Conservation (phyloP, 2,888 invertebrate genomes). For the Melieria omissa region DNA sequence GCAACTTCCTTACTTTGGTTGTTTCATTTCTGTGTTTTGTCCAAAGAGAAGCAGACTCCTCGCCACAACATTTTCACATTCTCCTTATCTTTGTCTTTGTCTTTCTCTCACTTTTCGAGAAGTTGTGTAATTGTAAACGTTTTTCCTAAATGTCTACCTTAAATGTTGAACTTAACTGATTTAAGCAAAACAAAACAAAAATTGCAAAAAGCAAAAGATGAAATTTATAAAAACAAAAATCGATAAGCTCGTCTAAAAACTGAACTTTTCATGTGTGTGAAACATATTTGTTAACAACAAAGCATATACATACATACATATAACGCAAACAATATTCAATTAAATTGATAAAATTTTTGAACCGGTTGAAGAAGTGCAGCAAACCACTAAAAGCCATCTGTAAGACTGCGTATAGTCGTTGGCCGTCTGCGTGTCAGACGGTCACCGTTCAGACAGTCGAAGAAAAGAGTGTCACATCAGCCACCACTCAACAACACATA, state of each 20-base stretch:
- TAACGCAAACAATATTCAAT: neutral
- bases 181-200: neutral
- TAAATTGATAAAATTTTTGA: too few species aligned
- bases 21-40: neutral
- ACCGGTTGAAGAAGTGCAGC: too few species aligned
- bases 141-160: conserved; percentile 58
- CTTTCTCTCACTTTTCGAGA: neutral
- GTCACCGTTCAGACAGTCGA: too few species aligned
- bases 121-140: conserved; percentile 26
- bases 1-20: too few species aligned
- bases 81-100: neutral
- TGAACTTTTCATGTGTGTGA: conserved; percentile 44
- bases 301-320: neutral
- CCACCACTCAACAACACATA: too few species aligned
- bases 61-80: neutral
- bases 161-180: conserved; percentile 48
- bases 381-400: too few species aligned
- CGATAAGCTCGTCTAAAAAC: too few species aligned
- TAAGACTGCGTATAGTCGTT: too few species aligned
- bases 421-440: too few species aligned
- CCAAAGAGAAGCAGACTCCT: neutral
- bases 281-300: conserved; percentile 49
- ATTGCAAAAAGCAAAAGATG: conserved; percentile 17
- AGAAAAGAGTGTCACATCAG: too few species aligned
- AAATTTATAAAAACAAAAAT: conserved; percentile 18